These are phyloP conservation scores for Ptiloglossa arizonensis DNA, from an alignment of 1,140 invertebrate genomes.

Conservation along the genomic window DNA sequence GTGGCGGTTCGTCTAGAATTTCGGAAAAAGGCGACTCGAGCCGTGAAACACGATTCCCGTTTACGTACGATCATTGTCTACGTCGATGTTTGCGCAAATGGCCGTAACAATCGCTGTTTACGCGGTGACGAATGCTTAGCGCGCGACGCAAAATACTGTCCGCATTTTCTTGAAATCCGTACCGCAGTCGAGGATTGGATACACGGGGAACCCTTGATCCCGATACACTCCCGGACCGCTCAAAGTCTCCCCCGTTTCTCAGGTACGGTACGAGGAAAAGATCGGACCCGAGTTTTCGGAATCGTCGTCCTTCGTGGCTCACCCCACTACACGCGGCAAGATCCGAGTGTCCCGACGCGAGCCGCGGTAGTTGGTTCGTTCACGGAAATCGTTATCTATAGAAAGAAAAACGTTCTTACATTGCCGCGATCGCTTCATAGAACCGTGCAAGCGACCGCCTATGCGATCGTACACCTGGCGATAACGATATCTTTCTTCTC, in stretches of 20 bases:
- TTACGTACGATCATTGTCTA: background rate
- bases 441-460: background rate
- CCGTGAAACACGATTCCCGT: background rate
- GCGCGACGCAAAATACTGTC: background rate
- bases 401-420: constrained; percentile 19
- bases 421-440: constrained; percentile 34
- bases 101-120: constrained; percentile 28
- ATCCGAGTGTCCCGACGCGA: background rate
- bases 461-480: constrained; percentile 50
- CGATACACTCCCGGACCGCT: background rate
- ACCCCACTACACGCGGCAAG: no score
- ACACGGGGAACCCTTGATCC: background rate
- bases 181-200: no score
- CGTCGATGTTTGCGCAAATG: constrained; percentile 39
- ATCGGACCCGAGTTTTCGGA: background rate
- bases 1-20: background rate
- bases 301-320: background rate
- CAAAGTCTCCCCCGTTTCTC: background rate
- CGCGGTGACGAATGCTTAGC: constrained; percentile 15
- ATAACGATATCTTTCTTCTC: constrained; percentile 60
- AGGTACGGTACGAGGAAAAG: background rate
- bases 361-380: background rate
- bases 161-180: no score
- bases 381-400: constrained; percentile 19
- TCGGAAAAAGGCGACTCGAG: background rate